A percentile compares a stretch with the other conserved stretches of the same genome.
Conservation (phyloP, 2,797 vertebrate species). For the Sebastes hubbsi region DNA sequence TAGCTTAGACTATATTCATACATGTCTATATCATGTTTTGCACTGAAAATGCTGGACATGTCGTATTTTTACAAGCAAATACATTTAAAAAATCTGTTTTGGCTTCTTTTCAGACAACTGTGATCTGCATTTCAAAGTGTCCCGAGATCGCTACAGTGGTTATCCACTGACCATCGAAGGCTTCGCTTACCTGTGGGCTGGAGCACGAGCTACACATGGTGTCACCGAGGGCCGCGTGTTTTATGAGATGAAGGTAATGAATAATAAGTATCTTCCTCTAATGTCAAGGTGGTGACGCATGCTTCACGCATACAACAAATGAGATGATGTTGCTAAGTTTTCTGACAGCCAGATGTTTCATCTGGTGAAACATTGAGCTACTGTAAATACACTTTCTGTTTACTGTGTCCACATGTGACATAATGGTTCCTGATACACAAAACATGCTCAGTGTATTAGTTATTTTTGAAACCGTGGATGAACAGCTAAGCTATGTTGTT, state of each 20-base stretch:
- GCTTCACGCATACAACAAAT: background rate
- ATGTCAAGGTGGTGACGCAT: background rate
- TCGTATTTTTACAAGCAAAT: background rate
- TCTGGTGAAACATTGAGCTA: background rate
- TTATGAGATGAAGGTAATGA: constrained; percentile 92
- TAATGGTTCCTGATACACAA: background rate
- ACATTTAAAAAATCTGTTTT: background rate
- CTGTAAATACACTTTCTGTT: background rate
- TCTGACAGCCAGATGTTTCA: background rate
- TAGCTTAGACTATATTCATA: background rate
- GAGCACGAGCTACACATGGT: constrained; percentile 91
- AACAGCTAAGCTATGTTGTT: background rate
- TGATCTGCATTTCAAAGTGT: constrained; percentile 95
- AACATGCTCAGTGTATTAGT: background rate
- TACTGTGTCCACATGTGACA: background rate
- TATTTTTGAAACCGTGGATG: background rate
- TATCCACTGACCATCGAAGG: constrained; percentile 95
- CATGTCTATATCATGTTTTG: background rate
- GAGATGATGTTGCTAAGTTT: too few species aligned
- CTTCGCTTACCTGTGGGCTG: constrained; percentile 95
- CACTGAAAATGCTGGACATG: background rate
- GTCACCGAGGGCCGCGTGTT: constrained; percentile 88
- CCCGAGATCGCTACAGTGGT: constrained; percentile 90
- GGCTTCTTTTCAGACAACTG: constrained; percentile 86
- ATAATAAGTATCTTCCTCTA: background rate